phyloP scores from a whole-genome alignment of 35 echinoderm and acorn worm species.

The Patiria miniata region DNA sequence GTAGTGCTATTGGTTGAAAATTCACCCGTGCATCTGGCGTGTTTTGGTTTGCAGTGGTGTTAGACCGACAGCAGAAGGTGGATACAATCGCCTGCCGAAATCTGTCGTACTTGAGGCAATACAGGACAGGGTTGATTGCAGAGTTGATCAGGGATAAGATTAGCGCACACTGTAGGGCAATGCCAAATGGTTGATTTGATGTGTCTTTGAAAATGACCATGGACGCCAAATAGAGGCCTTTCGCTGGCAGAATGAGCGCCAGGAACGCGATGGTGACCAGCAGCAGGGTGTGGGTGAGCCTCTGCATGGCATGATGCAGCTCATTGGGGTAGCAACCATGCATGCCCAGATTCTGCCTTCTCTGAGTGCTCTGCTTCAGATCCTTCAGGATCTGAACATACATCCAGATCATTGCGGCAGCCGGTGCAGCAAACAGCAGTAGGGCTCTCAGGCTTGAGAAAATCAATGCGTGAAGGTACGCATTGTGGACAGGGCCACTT shows the following conservation, averaged over 20 bases:
- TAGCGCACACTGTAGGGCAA: not conserved
- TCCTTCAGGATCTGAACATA: not conserved
- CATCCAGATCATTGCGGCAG: not conserved
- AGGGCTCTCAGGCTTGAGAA: no score
- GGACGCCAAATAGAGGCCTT: not conserved
- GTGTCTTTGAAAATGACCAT: not conserved
- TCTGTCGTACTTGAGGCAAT: not conserved
- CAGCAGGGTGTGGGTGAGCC: not conserved
- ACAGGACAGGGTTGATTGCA: not conserved
- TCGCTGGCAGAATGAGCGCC: not conserved
- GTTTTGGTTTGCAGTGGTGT: not conserved
- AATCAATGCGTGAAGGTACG: not conserved
- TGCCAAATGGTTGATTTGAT: not conserved
- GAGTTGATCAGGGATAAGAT: not conserved
- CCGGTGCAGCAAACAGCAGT: not conserved
- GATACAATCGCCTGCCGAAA: not conserved
- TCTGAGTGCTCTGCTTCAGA: not conserved
- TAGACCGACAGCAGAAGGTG: not conserved
- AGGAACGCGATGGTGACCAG: not conserved
- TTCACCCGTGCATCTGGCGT: no score
- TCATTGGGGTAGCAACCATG: not conserved
- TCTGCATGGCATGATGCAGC: not conserved
- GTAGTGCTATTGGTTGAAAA: no score
- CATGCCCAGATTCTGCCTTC: not conserved
- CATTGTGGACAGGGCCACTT: not conserved